phyloP scores from a whole-genome alignment of 2,888 invertebrate species.

The Chymomyza caudatula region DNA sequence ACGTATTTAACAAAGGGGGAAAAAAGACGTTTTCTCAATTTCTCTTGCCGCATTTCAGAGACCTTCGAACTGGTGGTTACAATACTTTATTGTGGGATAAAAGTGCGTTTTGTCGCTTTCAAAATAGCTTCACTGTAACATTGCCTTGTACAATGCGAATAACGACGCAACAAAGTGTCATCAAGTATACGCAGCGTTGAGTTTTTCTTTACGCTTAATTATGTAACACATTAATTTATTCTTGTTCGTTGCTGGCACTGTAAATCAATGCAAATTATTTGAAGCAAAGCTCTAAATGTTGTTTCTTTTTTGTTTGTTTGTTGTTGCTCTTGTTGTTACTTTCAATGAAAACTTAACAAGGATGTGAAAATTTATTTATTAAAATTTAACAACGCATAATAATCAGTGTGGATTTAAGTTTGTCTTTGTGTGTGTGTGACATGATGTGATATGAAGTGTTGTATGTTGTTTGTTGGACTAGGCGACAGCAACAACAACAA shows the following conservation, averaged over 20 bases:
- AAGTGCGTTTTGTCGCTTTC: background rate
- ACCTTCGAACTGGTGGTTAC: too few relatives aligned
- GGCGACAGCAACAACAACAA: constrained; percentile 15
- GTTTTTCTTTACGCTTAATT: constrained; percentile 6
- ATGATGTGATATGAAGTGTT: constrained; percentile 7
- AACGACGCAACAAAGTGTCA: constrained; percentile 13
- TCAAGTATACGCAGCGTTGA: constrained; percentile 62
- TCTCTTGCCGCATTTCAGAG: too few relatives aligned
- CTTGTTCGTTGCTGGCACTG: constrained; percentile 23
- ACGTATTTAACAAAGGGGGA: too few relatives aligned
- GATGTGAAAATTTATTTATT: constrained; percentile 75
- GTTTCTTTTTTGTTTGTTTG: constrained; percentile 1
- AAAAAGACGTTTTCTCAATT: too few relatives aligned
- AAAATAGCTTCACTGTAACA: background rate
- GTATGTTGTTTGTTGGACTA: constrained; percentile 32
- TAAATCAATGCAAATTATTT: constrained; percentile 59
- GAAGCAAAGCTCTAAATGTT: constrained; percentile 7
- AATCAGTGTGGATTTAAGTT: constrained; percentile 68
- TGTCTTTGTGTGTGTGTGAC: constrained; percentile 7
- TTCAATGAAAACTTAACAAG: constrained; percentile 66
- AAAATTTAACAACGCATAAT: constrained; percentile 75
- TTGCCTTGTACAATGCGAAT: constrained; percentile 45
- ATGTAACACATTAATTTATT: constrained; percentile 22
- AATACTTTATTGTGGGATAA: too few relatives aligned
- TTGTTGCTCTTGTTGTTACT: constrained; percentile 33